Evolutionary conservation across 2,113 vertebrate genomes (phyloP), one percentile per base, ranked within the genome.

Genomic region (Petaurus breviceps): DNA sequence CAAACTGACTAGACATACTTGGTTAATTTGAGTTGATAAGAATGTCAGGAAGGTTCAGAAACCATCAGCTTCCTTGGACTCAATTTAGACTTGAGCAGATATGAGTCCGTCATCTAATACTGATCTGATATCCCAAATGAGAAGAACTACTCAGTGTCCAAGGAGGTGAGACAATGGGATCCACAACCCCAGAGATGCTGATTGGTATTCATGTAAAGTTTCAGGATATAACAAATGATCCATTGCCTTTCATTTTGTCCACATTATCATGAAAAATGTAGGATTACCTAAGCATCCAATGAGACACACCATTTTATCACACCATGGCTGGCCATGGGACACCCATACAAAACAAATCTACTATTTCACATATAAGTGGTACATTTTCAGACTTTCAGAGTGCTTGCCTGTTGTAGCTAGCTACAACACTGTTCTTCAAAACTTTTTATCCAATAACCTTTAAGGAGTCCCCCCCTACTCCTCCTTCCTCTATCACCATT

Each of bases 341-440:
- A 25, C 24, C 0, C 43, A 22, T 90, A 54, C 49, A 51, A 9
- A 89, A 16, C n/a, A 51, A 9, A 46, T 6, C 2, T 54, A 26
- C 49, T 92, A 90, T 92, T 51, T 61, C 7, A 26, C 12, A 47
- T 92, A 12, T 24, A 1, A 89, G 14, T 61, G 51, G 5, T 43
- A 12, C 90, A 47, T 31, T 93, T 90, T 89, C 84, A 91, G 31
- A n/a, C 9, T 95, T 93, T 53, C 49, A 51, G 92, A 91, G 68
- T 31, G 61, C 31, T 43, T 68, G 37, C 37, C 0, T n/a, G 47
- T 92, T 90, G 94, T 51, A 92, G 92, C 61, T 46, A 47, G 11
- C 68, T n/a, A 90, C 92, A 95, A 91, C 24, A 97, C 52, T n/a
- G 57, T n/a, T 53, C 43, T 50, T 68, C 92, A 92, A 51, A 90